Base-by-base conservation (phyloP, 2,797 vertebrate species). In the Enteromius mattozi region DNA sequence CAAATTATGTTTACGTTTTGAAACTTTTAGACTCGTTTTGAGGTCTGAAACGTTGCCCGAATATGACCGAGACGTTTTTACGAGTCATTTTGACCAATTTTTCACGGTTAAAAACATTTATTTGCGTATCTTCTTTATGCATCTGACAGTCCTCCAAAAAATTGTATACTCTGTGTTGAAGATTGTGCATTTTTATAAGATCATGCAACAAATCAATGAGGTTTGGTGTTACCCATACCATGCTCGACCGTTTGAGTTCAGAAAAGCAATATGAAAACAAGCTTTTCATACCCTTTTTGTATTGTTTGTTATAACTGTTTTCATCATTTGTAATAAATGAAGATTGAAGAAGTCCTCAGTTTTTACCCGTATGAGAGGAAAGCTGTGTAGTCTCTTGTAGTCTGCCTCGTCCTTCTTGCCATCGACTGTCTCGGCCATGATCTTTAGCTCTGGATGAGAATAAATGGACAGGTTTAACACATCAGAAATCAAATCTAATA, bases 301-400 rank as follows among this genome's bases (percentile, higher is more conserved):
- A 12, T 59, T 59, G 54, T n/a, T 12, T 40, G 24, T 45, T 12
- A 12, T 17, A 10, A 21, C 10, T 21, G 35, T 40, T 66, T 27
- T 71, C 6, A 47, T 45, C 27, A 17, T 24, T 9, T 70, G 21
- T 63, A 6, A 69, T 13, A 2, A 65, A 21, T 21, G 1, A 12
- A 35, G 27, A 75, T 10, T 49, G 1, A 56, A 35, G 10, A 71
- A 13, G 56, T 59, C 17, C 51, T 19, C 9, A 42, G 49, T 35
- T 27, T 93, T 95, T 93, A 96, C 96, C 94, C 96, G 93, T 85
- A 96, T 94, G 85, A 96, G 92, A 30, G 96, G 96, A 88, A 96
- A 96, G 88, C 90, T 96, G 88, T 96, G 96, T 84, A 96, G 93
- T 54, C 95, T 93, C 89, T 96, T 96, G 90, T 95, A 96, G 84